Evolutionary conservation across 2,797 vertebrate species (phyloP).

Genomic region (Notolabrus celidotus): DNA sequence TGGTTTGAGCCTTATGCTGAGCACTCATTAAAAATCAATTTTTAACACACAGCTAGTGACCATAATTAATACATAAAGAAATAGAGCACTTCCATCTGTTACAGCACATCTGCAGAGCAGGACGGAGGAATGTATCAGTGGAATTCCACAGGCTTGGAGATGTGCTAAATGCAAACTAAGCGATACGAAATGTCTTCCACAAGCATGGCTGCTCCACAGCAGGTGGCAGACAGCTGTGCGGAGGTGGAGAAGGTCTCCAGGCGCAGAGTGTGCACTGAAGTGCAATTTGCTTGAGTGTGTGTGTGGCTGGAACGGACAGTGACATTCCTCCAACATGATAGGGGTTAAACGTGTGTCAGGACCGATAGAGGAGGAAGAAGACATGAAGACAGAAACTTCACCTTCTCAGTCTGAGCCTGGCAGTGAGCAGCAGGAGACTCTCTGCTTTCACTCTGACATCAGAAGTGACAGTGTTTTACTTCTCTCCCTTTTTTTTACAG

Average conservation of each 20-base stretch:
- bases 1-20: slow-evolving; percentile 6
- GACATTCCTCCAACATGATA: slow-evolving; percentile 46
- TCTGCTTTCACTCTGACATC: neutral
- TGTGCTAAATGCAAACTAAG: slow-evolving; percentile 61
- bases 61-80: slow-evolving; percentile 62
- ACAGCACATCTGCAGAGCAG: slow-evolving; percentile 37
- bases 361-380: slow-evolving; percentile 26
- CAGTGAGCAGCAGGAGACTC: neutral
- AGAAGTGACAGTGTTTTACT: neutral
- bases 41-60: slow-evolving; percentile 45
- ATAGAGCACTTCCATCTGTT: slow-evolving; percentile 55
- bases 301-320: slow-evolving; percentile 36
- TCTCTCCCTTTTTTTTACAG: too few relatives aligned
- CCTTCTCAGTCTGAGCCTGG: slow-evolving; percentile 11
- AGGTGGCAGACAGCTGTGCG: slow-evolving; percentile 76
- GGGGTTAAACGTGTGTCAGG: slow-evolving; percentile 59
- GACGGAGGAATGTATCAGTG: slow-evolving; percentile 5
- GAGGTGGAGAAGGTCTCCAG: slow-evolving; percentile 63
- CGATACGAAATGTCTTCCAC: slow-evolving; percentile 45
- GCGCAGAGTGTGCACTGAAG: slow-evolving; percentile 16
- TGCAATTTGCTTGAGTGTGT: slow-evolving; percentile 11
- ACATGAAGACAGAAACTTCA: slow-evolving; percentile 17
- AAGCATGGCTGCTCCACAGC: slow-evolving; percentile 53
- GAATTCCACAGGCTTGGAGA: slow-evolving; percentile 30
- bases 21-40: slow-evolving; percentile 44